phyloP scores from a whole-genome alignment of 2,797 vertebrate species.

The Pipistrellus nathusii region DNA sequence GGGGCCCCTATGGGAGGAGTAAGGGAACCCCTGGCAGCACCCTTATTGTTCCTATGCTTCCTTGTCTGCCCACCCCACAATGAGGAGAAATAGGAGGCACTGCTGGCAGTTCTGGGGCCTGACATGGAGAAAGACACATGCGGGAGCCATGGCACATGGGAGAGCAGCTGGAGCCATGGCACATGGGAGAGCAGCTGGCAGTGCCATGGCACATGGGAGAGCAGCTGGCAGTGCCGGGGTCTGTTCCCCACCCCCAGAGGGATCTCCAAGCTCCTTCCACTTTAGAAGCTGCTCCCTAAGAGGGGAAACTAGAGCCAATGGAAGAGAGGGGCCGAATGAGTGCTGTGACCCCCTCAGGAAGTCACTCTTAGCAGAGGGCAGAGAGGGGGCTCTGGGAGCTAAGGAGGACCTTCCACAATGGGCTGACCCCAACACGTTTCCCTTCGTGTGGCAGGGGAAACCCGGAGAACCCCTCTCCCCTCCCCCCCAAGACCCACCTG shows the following conservation, averaged over 20 bases:
- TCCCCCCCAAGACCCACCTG: accelerated
- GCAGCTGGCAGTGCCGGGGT: neutral
- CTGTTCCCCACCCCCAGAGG: too few relatives aligned
- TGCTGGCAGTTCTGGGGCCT: neutral
- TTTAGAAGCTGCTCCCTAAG: neutral
- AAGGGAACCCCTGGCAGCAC: neutral
- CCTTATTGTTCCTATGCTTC: too few relatives aligned
- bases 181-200: too few relatives aligned
- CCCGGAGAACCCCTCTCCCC: neutral
- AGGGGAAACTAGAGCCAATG: constrained; percentile 4
- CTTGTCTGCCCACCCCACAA: neutral
- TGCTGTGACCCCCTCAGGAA: too few relatives aligned
- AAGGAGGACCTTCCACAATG: neutral
- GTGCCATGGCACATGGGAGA: neutral
- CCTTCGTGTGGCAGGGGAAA: neutral
- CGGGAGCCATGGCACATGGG: neutral
- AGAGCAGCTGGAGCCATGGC: neutral
- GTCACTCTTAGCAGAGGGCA: neutral
- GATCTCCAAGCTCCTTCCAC: too few relatives aligned
- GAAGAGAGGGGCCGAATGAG: too few relatives aligned
- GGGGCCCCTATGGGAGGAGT: neutral
- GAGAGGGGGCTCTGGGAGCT: neutral
- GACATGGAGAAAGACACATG: neutral
- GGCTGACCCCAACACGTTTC: neutral
- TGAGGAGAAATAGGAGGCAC: neutral